phyloP scores from a whole-genome alignment of 1,140 invertebrate species.

The Drosophila pseudoobscura region DNA sequence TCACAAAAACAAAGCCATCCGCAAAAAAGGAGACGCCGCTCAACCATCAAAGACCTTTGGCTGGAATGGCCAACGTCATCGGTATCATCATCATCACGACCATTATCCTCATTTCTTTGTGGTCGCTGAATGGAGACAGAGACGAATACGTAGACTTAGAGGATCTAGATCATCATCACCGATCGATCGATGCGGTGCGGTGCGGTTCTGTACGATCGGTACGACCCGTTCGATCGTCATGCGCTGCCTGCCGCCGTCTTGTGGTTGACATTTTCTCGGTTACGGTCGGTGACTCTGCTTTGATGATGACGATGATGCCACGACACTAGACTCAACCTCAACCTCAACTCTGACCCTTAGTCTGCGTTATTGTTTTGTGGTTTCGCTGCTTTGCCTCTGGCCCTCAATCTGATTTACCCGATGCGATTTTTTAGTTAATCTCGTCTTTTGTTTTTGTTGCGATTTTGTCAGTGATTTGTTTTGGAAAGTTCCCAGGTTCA shows the following conservation, averaged over 20 bases:
- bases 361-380: constrained; percentile 23
- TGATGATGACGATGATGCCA: constrained; percentile 44
- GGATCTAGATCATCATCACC: constrained; percentile 28
- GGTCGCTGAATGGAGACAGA: constrained; percentile 54
- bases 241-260: constrained; percentile 43
- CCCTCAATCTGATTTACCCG: constrained; percentile 51
- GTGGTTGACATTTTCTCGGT: constrained; percentile 72
- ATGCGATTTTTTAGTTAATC: constrained; percentile 60
- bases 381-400: constrained; percentile 26
- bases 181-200: constrained; percentile 16
- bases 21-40: constrained; percentile 23
- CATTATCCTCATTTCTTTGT: constrained; percentile 40
- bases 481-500: constrained; percentile 6
- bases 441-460: constrained; percentile 9
- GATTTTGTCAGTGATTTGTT: not conserved
- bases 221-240: constrained; percentile 18
- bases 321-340: not conserved
- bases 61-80: constrained; percentile 44
- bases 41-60: constrained; percentile 42
- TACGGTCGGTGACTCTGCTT: constrained; percentile 73
- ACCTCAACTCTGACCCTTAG: constrained; percentile 31
- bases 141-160: constrained; percentile 3
- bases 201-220: no score
- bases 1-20: constrained; percentile 60
- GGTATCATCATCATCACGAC: constrained; percentile 40